Conservation (phyloP, 2,113 vertebrate species). For the Ictalurus furcatus region DNA sequence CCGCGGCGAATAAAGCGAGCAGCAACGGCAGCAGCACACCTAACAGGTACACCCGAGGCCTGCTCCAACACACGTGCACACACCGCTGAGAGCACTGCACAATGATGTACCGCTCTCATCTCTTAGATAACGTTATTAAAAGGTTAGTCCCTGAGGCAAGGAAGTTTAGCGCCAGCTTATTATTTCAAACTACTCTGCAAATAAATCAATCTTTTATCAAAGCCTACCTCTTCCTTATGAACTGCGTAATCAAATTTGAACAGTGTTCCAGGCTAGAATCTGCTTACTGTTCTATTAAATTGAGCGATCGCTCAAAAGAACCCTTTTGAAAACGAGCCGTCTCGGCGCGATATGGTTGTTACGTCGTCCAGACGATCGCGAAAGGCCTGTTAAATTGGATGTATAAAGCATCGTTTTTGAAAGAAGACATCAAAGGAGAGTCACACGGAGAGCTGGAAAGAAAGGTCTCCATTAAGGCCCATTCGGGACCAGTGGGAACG, state of each 20-base stretch:
- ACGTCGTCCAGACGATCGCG: slow-evolving; percentile 59
- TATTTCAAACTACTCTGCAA: slow-evolving; percentile 74
- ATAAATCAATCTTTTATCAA: slow-evolving; percentile 78
- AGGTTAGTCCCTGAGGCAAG: slow-evolving; percentile 66
- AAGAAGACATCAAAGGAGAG: slow-evolving; percentile 61
- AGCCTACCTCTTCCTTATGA: slow-evolving; percentile 68
- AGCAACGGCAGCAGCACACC: slow-evolving; percentile 59
- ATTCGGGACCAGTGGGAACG: slow-evolving; percentile 43
- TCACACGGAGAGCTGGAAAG: background rate
- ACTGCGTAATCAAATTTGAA: slow-evolving; percentile 76
- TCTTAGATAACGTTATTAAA: slow-evolving; percentile 74
- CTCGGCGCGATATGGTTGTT: slow-evolving; percentile 65
- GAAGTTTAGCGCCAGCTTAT: slow-evolving; percentile 73
- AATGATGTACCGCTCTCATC: slow-evolving; percentile 69
- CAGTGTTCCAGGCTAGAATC: slow-evolving; percentile 70
- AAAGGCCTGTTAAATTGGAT: slow-evolving; percentile 61
- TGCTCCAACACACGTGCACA: background rate
- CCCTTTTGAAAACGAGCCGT: slow-evolving; percentile 64
- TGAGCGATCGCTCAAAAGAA: slow-evolving; percentile 65
- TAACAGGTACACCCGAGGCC: slow-evolving; percentile 52
- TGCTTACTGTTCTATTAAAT: slow-evolving; percentile 72
- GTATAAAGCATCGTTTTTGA: slow-evolving; percentile 63
- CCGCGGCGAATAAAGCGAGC: slow-evolving; percentile 55
- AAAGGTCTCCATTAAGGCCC: slow-evolving; percentile 53
- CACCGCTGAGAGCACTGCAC: slow-evolving; percentile 29